Conservation (phyloP, 1,140 invertebrate genomes). For the Calliphora vicina region DNA sequence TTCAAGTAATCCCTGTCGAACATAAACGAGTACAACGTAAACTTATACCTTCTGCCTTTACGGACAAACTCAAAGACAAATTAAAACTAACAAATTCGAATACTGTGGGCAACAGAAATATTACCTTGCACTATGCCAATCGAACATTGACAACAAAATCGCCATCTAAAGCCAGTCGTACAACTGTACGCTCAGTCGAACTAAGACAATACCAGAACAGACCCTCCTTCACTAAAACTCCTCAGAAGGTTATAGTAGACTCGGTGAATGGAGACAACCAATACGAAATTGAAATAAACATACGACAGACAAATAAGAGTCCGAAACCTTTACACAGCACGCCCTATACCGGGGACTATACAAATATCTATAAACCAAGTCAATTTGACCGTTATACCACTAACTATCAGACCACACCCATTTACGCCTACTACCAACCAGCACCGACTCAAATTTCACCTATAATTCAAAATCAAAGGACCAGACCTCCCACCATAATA, state of each 20-base stretch:
- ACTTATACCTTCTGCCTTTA: background rate
- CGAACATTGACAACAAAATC: constrained; percentile 1
- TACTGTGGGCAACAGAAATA: background rate
- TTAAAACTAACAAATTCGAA: constrained; percentile 9
- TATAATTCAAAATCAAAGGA: constrained; percentile 43
- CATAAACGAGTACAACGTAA: constrained; percentile 32
- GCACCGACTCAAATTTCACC: constrained; percentile 25
- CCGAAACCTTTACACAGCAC: constrained; percentile 34
- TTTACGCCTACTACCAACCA: constrained; percentile 45
- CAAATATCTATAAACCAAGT: constrained; percentile 49
- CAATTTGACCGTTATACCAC: constrained; percentile 48
- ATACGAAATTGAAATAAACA: constrained; percentile 62
- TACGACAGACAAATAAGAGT: constrained; percentile 59
- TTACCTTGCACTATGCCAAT: background rate
- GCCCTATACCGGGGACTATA: constrained; percentile 46
- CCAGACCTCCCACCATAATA: constrained; percentile 59
- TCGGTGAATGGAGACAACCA: constrained; percentile 52
- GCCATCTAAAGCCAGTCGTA: background rate
- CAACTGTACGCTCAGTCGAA: constrained; percentile 27
- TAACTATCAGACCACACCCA: constrained; percentile 47
- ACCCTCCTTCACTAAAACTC: constrained; percentile 46
- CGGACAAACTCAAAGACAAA: constrained; percentile 1
- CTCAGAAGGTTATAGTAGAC: constrained; percentile 56
- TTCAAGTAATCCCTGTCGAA: background rate
- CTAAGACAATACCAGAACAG: constrained; percentile 50